A percentile compares a stretch with the other conserved stretches of the same genome.
phyloP scores from a whole-genome alignment of 2,797 vertebrate genomes.

The Galago senegalensis region DNA sequence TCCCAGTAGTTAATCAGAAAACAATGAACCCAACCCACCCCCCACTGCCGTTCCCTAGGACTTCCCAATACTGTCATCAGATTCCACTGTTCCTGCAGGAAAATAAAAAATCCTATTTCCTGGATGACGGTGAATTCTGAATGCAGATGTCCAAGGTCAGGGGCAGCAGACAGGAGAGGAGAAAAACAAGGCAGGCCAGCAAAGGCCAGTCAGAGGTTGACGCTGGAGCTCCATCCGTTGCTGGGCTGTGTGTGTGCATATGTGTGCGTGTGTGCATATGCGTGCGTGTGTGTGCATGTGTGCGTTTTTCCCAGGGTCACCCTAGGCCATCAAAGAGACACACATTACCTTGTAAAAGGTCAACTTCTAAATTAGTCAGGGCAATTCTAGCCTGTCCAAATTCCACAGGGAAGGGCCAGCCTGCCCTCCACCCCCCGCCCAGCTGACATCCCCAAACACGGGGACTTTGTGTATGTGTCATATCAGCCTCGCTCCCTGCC shows the following conservation, averaged over 20 bases:
- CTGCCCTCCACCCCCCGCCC: neutral
- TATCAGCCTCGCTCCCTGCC: neutral
- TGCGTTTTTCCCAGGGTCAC: neutral
- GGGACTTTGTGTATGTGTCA: neutral
- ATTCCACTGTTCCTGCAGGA: neutral
- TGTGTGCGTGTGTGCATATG: neutral
- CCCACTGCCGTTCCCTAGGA: no score
- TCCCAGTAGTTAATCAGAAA: neutral
- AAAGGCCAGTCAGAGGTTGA: neutral
- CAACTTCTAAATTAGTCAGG: slow-evolving; percentile 40
- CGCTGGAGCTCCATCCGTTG: no score
- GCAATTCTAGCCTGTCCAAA: neutral
- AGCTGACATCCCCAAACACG: neutral
- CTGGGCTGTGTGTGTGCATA: no score
- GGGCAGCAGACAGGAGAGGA: no score
- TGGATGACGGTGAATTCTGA: neutral
- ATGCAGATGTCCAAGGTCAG: neutral
- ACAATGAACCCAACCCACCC: neutral
- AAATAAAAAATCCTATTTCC: neutral
- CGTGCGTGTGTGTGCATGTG: neutral
- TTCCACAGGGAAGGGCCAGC: neutral
- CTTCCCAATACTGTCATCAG: neutral
- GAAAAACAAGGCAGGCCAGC: neutral
- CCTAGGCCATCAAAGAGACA: neutral
- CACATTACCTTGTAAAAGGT: neutral